Conservation (phyloP, 1,140 invertebrate genomes). For the Drosophila murphyi region DNA sequence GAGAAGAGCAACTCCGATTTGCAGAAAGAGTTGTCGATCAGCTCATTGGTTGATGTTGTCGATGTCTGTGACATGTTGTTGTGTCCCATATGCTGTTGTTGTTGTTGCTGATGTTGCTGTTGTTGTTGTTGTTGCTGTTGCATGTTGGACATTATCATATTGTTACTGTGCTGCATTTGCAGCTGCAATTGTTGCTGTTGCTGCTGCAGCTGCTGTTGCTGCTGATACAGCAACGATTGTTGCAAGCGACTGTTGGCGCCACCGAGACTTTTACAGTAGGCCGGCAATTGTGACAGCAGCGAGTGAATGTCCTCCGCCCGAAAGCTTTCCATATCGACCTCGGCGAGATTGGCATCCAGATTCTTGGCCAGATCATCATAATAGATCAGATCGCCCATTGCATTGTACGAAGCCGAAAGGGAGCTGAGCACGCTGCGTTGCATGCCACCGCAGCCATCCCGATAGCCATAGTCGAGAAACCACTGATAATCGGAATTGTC, state of each 20-base stretch:
- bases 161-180: slow-evolving; percentile 52
- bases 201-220: slow-evolving; percentile 83
- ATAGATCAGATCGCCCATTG: slow-evolving; percentile 89
- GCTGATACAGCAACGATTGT: slow-evolving; percentile 71
- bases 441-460: slow-evolving; percentile 90
- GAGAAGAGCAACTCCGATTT: slow-evolving; percentile 95
- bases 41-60: slow-evolving; percentile 77
- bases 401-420: slow-evolving; percentile 91
- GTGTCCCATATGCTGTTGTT: slow-evolving; percentile 67
- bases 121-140: slow-evolving; percentile 46
- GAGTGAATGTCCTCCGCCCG: slow-evolving; percentile 95
- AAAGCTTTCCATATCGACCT: slow-evolving; percentile 98
- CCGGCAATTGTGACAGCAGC: slow-evolving; percentile 91
- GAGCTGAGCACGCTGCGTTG: slow-evolving; percentile 93
- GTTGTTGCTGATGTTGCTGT: slow-evolving; percentile 57
- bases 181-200: slow-evolving; percentile 59
- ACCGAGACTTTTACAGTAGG: slow-evolving; percentile 86
- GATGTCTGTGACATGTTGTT: slow-evolving; percentile 84
- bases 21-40: slow-evolving; percentile 89
- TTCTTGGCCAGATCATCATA: slow-evolving; percentile 95
- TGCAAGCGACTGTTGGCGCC: slow-evolving; percentile 74
- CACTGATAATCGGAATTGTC: slow-evolving; percentile 95
- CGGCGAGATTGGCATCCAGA: slow-evolving; percentile 95
- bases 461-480: slow-evolving; percentile 94
- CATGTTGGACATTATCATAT: slow-evolving; percentile 41